phyloP scores from a whole-genome alignment of 1,140 invertebrate genomes.

The Theocolax elegans region DNA sequence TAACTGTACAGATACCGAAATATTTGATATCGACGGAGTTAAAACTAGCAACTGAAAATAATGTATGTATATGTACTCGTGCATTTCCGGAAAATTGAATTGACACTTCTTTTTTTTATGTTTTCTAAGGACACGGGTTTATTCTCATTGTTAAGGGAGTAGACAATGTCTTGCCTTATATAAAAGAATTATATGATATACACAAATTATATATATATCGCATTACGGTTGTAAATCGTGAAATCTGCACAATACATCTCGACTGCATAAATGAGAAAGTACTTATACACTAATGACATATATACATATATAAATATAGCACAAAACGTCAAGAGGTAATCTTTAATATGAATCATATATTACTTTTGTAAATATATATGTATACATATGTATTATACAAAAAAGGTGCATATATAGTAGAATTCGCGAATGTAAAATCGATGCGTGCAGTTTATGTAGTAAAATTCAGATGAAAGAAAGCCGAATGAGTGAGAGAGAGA shows the following conservation, averaged over 20 bases:
- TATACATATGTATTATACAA: constrained; percentile 19
- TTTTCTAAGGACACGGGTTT: background rate
- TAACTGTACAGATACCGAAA: background rate
- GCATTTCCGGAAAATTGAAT: constrained; percentile 10
- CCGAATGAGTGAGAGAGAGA: too few relatives aligned
- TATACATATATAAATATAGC: constrained; percentile 30
- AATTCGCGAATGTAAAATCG: background rate
- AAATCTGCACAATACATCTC: constrained; percentile 39
- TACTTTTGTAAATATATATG: constrained; percentile 47
- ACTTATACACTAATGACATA: constrained; percentile 35
- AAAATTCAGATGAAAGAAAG: constrained; percentile 1
- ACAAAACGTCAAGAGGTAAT: constrained; percentile 31
- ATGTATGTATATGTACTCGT: background rate
- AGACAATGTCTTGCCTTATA: constrained; percentile 49
- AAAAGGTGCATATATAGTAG: background rate
- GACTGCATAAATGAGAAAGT: constrained; percentile 46
- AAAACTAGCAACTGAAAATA: background rate
- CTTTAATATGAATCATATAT: constrained; percentile 34
- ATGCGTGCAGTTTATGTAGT: background rate
- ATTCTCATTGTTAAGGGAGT: constrained; percentile 13
- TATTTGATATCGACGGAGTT: background rate
- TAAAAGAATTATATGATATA: constrained; percentile 39
- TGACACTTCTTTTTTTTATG: background rate
- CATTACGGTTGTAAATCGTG: constrained; percentile 16
- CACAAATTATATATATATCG: background rate